Conservation (phyloP, 2,888 invertebrate genomes). For the Rosalia funebris region DNA sequence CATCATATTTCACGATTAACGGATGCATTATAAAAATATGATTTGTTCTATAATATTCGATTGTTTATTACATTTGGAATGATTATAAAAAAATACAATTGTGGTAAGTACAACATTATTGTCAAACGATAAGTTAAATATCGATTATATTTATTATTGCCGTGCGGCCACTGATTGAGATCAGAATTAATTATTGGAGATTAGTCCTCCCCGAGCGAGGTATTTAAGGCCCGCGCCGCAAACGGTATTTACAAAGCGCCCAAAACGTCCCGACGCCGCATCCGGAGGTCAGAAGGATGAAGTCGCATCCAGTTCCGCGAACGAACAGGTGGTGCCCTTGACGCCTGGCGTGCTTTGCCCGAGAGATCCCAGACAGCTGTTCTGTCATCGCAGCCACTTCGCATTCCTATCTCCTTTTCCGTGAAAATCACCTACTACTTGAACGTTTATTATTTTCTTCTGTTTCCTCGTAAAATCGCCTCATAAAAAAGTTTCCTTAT, state of each 20-base stretch:
- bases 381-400: slow-evolving; percentile 41
- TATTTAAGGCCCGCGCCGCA: slow-evolving; percentile 42
- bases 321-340: slow-evolving; percentile 60
- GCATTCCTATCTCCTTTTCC: slow-evolving; percentile 23
- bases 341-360: slow-evolving; percentile 42
- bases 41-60: no score
- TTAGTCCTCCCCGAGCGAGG: slow-evolving; percentile 42
- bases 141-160: background rate
- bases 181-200: slow-evolving; percentile 49
- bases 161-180: slow-evolving; percentile 1
- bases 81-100: no score
- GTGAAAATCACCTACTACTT: slow-evolving; percentile 12
- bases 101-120: no score
- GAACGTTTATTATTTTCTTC: slow-evolving; percentile 8
- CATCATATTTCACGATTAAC: no score
- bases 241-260: slow-evolving; percentile 38
- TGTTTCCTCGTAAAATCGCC: background rate
- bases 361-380: slow-evolving; percentile 55
- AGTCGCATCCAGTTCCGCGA: slow-evolving; percentile 19
- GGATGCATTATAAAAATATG: no score
- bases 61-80: no score
- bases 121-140: no score
- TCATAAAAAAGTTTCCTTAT: background rate
- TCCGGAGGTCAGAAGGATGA: slow-evolving; percentile 38
- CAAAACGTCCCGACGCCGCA: slow-evolving; percentile 51